Percentiles rank a stretch among this genome's conserved stretches.
Evolutionary conservation across 2,888 invertebrate species (phyloP).

Genomic region (Baronia brevicornis): DNA sequence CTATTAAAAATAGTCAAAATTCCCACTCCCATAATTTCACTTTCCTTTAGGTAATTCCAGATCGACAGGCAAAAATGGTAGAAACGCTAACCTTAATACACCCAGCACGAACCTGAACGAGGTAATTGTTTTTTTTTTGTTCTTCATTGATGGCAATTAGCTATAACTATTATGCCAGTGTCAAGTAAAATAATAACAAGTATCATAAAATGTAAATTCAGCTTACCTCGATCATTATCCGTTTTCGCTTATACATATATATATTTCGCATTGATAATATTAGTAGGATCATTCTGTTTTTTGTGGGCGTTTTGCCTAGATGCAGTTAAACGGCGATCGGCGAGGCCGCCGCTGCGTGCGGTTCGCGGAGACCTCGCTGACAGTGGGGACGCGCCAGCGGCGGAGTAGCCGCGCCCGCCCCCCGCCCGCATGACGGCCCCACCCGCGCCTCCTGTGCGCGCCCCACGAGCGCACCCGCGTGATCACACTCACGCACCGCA

Average conservation of each 20-base stretch:
- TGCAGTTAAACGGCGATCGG: constrained; percentile 32
- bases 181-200: too few species aligned
- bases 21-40: too few species aligned
- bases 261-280: not conserved
- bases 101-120: constrained; percentile 23
- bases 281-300: too few species aligned
- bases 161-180: too few species aligned
- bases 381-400: constrained; percentile 33
- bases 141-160: too few species aligned
- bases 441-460: constrained; percentile 52
- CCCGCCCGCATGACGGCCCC: constrained; percentile 57
- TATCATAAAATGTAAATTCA: too few species aligned
- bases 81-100: constrained; percentile 35
- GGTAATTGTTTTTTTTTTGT: not conserved
- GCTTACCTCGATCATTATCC: too few species aligned
- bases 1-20: constrained; percentile 30
- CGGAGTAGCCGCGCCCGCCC: constrained; percentile 31
- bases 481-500: too few species aligned
- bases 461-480: constrained; percentile 52
- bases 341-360: constrained; percentile 46
- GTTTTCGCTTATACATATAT: not conserved
- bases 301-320: not conserved
- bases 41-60: too few species aligned
- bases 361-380: constrained; percentile 55
- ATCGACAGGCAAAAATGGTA: constrained; percentile 43